phyloP scores from a whole-genome alignment of 2,113 vertebrate species.

The Microcebus griseorufus region DNA sequence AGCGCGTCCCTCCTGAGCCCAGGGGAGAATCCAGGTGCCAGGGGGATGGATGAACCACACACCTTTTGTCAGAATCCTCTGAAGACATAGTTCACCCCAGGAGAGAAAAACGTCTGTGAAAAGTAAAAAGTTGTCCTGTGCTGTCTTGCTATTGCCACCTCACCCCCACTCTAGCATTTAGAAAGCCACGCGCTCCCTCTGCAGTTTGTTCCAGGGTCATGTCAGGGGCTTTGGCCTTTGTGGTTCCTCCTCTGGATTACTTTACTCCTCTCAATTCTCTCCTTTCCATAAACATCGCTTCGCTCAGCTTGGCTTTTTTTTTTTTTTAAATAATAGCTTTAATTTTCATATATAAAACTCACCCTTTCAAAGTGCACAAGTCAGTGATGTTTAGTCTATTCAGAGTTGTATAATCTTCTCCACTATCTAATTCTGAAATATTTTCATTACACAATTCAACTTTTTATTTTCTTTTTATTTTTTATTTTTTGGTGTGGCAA shows the following conservation, averaged over 20 bases:
- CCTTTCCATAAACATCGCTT: neutral
- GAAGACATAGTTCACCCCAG: neutral
- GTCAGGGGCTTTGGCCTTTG: neutral
- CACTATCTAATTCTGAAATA: neutral
- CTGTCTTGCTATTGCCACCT: neutral
- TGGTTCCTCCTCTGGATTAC: neutral
- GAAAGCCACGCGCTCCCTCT: neutral
- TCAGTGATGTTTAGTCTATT: neutral
- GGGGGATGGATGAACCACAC: rapidly evolving
- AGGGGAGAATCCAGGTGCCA: neutral
- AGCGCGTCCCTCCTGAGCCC: neutral
- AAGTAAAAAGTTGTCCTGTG: neutral
- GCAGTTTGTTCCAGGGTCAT: neutral
- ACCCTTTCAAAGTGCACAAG: neutral
- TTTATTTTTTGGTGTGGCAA: neutral
- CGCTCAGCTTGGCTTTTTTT: neutral
- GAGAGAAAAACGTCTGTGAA: neutral
- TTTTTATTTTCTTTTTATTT: neutral
- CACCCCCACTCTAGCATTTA: too few relatives aligned
- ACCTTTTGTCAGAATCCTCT: neutral
- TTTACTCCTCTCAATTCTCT: neutral
- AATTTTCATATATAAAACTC: neutral
- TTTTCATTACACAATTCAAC: neutral
- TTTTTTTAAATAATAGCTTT: neutral
- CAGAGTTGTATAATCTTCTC: neutral